Conservation (phyloP, 2,113 vertebrate species). For the Proteles cristata region DNA sequence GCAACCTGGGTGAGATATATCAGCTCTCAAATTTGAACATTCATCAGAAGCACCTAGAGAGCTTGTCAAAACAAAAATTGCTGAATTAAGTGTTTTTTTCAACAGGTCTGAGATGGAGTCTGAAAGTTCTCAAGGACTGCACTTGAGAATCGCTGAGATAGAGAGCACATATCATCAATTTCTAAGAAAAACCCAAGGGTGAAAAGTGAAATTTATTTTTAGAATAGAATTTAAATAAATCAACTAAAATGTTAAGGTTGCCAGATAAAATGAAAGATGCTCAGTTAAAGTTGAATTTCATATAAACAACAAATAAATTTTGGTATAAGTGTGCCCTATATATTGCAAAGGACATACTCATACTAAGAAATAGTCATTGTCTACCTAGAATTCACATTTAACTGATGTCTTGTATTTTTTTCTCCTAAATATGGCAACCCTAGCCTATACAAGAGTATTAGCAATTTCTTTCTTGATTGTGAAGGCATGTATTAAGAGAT, state of each 20-base stretch:
- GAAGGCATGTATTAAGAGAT: background rate
- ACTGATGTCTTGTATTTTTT: background rate
- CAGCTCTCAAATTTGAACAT: background rate
- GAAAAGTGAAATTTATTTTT: background rate
- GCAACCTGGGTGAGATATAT: background rate
- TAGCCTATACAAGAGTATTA: background rate
- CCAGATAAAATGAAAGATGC: background rate
- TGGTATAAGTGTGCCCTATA: background rate
- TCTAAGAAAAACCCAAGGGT: background rate
- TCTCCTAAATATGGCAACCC: background rate
- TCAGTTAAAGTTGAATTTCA: slow-evolving; percentile 28
- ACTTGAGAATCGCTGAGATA: background rate
- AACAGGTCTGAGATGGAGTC: background rate
- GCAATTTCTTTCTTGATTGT: background rate
- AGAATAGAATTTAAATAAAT: background rate
- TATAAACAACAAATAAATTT: background rate
- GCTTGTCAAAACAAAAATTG: background rate
- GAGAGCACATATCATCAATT: background rate
- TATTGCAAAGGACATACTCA: background rate
- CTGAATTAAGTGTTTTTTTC: background rate
- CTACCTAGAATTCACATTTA: slow-evolving; percentile 29
- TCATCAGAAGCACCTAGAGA: background rate
- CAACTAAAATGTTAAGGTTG: slow-evolving; percentile 24
- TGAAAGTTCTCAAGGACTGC: background rate
- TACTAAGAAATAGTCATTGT: background rate